These are phyloP conservation scores for Phyllotis vaccarum DNA, from an alignment of 2,797 vertebrate species.

Conservation along the genomic window DNA sequence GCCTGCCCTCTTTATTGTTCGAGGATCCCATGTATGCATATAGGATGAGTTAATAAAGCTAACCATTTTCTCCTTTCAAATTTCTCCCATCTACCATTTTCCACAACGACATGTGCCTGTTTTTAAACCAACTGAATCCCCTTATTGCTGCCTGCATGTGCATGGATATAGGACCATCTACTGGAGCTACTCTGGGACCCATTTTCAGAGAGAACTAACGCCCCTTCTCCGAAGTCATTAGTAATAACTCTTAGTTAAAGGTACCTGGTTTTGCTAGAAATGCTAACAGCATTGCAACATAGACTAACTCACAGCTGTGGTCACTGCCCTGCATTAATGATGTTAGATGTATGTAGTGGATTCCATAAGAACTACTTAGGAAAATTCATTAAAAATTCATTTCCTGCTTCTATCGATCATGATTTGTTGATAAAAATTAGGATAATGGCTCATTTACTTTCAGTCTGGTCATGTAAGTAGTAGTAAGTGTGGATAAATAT, in stretches of 20 bases:
- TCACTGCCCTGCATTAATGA: neutral
- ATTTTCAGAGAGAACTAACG: neutral
- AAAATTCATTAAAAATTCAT: neutral
- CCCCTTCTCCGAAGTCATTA: neutral
- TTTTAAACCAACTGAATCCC: neutral
- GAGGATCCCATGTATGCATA: neutral
- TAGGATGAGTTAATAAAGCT: no score
- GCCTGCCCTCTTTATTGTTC: no score
- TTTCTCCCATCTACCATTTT: neutral
- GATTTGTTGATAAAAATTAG: conserved; percentile 43
- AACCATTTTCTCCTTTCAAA: no score
- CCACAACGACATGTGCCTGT: neutral
- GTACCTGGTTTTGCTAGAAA: conserved; percentile 66
- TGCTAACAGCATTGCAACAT: neutral
- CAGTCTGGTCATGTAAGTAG: neutral
- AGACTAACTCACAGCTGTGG: neutral
- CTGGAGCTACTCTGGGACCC: neutral
- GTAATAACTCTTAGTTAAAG: neutral
- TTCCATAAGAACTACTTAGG: neutral
- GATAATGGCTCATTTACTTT: conserved; percentile 65
- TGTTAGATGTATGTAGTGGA: neutral
- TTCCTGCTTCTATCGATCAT: conserved; percentile 67
- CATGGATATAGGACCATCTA: neutral
- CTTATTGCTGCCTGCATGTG: no score
- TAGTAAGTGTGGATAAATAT: neutral